A percentile compares a stretch with the other conserved stretches of the same genome.
These are phyloP conservation scores for Arothron firmamentum DNA, from an alignment of 2,113 vertebrate genomes.

Conservation along the genomic window DNA sequence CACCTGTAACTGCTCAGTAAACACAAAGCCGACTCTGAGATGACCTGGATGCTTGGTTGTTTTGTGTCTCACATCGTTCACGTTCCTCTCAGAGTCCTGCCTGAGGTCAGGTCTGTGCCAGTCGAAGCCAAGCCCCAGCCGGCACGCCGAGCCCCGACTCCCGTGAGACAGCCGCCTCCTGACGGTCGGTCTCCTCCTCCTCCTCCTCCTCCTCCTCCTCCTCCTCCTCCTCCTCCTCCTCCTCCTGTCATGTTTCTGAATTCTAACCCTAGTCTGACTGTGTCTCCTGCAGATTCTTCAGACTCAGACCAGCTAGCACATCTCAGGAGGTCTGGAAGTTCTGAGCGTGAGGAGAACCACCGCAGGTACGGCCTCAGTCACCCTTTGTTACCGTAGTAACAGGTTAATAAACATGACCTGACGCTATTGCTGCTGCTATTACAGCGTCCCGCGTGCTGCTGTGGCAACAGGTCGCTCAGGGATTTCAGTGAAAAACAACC, in stretches of 20 bases:
- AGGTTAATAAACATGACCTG: neutral
- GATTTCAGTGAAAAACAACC: conserved; percentile 52
- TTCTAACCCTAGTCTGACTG: conserved; percentile 10
- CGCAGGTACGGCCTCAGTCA: conserved; percentile 49
- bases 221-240: neutral
- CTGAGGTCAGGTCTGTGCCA: conserved; percentile 28
- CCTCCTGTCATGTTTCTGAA: neutral
- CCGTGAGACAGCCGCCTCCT: conserved; percentile 39
- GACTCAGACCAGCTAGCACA: conserved; percentile 65
- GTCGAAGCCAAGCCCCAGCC: conserved; percentile 40
- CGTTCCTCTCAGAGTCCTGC: conserved; percentile 46
- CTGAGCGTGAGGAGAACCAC: conserved; percentile 45
- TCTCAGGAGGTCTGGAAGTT: conserved; percentile 70
- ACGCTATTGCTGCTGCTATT: conserved; percentile 1
- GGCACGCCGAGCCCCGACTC: conserved; percentile 27
- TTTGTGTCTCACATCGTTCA: neutral
- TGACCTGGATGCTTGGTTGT: neutral
- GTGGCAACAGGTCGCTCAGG: conserved; percentile 50
- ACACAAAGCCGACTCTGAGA: conserved; percentile 3
- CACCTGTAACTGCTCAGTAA: neutral
- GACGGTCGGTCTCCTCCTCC: conserved; percentile 52
- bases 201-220: neutral
- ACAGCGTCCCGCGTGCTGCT: conserved; percentile 48
- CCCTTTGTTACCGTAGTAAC: too few species aligned
- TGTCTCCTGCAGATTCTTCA: conserved; percentile 61